Conservation (phyloP, 2,888 invertebrate species). For the Homarus gammarus region DNA sequence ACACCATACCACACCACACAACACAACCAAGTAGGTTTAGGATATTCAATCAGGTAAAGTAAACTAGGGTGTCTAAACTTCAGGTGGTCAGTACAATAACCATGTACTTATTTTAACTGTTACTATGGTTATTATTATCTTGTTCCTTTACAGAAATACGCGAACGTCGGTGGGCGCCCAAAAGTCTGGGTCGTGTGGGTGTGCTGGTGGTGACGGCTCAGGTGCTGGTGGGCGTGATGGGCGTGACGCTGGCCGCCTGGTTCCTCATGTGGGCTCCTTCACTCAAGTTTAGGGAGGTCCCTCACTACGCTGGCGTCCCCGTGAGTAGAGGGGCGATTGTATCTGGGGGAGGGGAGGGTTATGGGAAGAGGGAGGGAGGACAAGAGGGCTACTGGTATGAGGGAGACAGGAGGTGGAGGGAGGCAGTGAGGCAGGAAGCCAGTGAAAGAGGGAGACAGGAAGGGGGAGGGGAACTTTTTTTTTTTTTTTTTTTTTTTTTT, state of each 20-base stretch:
- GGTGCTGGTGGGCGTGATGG: constrained; percentile 71
- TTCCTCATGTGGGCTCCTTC: constrained; percentile 72
- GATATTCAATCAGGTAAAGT: too few species aligned
- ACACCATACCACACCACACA: too few species aligned
- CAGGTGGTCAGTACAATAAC: too few species aligned
- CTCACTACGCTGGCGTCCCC: constrained; percentile 71
- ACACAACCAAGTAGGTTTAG: too few species aligned
- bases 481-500: too few species aligned
- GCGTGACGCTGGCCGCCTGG: constrained; percentile 68
- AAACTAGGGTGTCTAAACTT: too few species aligned
- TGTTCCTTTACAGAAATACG: constrained; percentile 31
- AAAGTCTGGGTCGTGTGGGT: constrained; percentile 68
- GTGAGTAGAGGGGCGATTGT: constrained; percentile 35
- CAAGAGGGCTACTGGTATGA: neutral
- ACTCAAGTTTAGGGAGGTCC: constrained; percentile 74
- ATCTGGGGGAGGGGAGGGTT: neutral
- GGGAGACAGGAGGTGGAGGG: neutral
- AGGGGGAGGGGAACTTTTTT: too few species aligned
- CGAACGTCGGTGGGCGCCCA: constrained; percentile 61
- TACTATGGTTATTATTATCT: neutral
- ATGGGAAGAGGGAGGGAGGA: neutral
- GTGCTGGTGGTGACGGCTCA: constrained; percentile 72
- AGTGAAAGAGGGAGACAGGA: too few species aligned
- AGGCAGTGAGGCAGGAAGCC: neutral
- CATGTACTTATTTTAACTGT: neutral